These are phyloP conservation scores for Pteronotus mesoamericanus DNA, from an alignment of 2,797 vertebrate species.

Conservation along the genomic window DNA sequence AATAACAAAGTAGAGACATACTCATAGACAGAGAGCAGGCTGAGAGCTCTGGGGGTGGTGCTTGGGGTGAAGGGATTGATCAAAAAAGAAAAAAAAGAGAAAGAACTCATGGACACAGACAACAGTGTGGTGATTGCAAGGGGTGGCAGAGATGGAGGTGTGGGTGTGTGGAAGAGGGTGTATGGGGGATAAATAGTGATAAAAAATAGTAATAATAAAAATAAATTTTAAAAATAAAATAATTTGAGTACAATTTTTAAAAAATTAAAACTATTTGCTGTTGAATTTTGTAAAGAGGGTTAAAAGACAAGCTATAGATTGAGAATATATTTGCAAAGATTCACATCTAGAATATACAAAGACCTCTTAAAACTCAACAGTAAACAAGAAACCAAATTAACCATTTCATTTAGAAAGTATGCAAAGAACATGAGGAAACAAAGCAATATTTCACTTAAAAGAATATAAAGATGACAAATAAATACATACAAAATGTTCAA, in stretches of 20 bases:
- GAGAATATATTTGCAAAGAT: background rate
- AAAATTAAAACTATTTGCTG: background rate
- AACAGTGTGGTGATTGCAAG: no score
- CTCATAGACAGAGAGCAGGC: background rate
- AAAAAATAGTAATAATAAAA: no score
- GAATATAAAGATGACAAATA: background rate
- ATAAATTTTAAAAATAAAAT: no score
- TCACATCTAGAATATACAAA: background rate
- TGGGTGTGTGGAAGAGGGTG: no score
- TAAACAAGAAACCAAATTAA: background rate
- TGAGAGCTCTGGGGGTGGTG: background rate
- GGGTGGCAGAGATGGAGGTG: no score
- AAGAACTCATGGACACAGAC: no score
- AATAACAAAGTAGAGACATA: background rate
- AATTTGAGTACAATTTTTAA: no score
- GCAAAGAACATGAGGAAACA: background rate
- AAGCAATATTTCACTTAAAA: background rate
- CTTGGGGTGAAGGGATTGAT: background rate
- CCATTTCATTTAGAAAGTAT: background rate
- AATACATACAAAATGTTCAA: background rate
- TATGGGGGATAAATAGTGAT: no score
- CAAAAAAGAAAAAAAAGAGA: no score
- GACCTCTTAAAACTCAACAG: background rate
- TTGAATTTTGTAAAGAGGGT: background rate
- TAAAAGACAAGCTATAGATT: background rate